Evolutionary conservation across 2,888 invertebrate genomes (phyloP).

Genomic region (Molanna angustata): DNA sequence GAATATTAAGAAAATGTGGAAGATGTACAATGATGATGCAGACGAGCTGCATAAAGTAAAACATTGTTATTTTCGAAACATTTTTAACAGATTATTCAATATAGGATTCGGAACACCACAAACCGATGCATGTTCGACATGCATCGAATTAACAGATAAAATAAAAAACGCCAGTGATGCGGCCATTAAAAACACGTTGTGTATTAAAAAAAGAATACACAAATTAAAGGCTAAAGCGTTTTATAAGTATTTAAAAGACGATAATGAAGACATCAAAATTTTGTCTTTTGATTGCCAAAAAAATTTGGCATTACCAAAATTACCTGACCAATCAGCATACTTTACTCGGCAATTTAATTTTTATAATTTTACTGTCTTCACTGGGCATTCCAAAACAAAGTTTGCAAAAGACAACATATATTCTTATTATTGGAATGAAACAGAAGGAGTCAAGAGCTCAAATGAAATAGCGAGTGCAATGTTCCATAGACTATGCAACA

Average conservation of each 20-base stretch:
- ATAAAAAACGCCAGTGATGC: too few relatives aligned
- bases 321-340: conserved; percentile 7
- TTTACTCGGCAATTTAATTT: conserved; percentile 1
- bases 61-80: conserved; percentile 3
- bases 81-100: conserved; percentile 1
- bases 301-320: conserved; percentile 10
- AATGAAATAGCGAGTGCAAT: neutral
- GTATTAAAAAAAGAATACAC: neutral
- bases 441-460: neutral
- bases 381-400: neutral
- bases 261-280: neutral
- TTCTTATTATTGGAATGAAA: neutral
- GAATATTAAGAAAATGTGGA: conserved; percentile 5
- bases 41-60: neutral
- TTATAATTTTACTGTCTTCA: neutral
- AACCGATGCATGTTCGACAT: too few relatives aligned
- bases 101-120: conserved; percentile 4
- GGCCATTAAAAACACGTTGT: too few relatives aligned
- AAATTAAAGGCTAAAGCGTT: conserved; percentile 2
- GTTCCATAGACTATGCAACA: neutral
- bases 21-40: neutral
- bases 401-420: neutral
- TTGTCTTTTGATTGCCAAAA: conserved; percentile 8
- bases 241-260: neutral
- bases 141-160: too few relatives aligned